These are phyloP conservation scores for Epinotia demarniana DNA, from an alignment of 2,888 invertebrate species.

Conservation along the genomic window DNA sequence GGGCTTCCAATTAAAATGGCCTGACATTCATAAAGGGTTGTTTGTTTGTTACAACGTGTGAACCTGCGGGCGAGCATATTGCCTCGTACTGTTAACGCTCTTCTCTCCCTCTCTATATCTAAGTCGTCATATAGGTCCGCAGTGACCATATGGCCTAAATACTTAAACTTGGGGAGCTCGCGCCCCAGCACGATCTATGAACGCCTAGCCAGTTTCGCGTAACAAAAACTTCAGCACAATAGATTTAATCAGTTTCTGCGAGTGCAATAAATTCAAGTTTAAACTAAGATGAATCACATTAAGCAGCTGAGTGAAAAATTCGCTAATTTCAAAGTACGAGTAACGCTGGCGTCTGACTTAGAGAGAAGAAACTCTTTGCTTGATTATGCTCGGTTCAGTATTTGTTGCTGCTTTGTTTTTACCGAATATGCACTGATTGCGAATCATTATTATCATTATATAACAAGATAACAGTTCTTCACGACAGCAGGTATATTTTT, in stretches of 20 bases:
- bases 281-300: slow-evolving; percentile 72
- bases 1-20: too few species aligned
- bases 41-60: too few species aligned
- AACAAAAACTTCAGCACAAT: slow-evolving; percentile 31
- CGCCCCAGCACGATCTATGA: background rate
- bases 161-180: background rate
- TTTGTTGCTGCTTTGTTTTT: background rate
- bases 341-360: slow-evolving; percentile 55
- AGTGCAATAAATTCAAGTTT: slow-evolving; percentile 66
- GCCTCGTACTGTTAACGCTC: too few species aligned
- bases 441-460: background rate
- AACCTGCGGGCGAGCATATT: too few species aligned
- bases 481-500: too few species aligned
- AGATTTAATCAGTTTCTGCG: slow-evolving; percentile 63
- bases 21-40: too few species aligned
- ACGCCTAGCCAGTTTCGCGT: slow-evolving; percentile 9
- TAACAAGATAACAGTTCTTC: too few species aligned
- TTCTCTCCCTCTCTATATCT: too few species aligned
- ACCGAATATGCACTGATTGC: background rate
- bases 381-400: background rate
- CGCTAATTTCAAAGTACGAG: slow-evolving; percentile 68
- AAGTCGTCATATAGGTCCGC: too few species aligned
- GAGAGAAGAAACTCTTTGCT: slow-evolving; percentile 17
- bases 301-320: slow-evolving; percentile 75
- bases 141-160: background rate